Evolutionary conservation across 2,888 invertebrate genomes (phyloP).

Genomic region (Eupelmus urozonus): DNA sequence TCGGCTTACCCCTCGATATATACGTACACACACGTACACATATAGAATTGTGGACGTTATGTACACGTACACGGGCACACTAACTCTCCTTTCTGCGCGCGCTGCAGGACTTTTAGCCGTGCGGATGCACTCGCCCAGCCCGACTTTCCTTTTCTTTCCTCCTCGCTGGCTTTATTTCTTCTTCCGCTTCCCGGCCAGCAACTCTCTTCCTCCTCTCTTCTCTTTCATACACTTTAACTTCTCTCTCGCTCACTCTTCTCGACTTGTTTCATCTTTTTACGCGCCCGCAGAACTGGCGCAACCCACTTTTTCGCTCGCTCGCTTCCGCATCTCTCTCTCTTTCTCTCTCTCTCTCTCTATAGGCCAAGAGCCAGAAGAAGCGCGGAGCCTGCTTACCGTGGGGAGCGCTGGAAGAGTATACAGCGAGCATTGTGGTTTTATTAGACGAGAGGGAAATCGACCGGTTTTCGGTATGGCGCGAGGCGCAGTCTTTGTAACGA

Average conservation of each 20-base stretch:
- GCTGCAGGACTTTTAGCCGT: constrained; percentile 41
- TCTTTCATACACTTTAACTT: neutral
- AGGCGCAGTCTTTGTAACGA: neutral
- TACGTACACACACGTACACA: constrained; percentile 5
- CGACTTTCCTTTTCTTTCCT: neutral
- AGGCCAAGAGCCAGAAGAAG: constrained; percentile 56
- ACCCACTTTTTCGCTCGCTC: constrained; percentile 46
- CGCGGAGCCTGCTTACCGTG: too few species aligned
- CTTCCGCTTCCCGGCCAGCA: neutral
- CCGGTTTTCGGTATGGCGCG: neutral
- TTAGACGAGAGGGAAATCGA: constrained; percentile 63
- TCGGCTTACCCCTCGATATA: constrained; percentile 30
- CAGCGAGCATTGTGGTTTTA: constrained; percentile 64
- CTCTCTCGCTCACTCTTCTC: constrained; percentile 1
- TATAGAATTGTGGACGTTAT: constrained; percentile 19
- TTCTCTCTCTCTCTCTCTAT: constrained; percentile 52
- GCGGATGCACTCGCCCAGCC: constrained; percentile 29
- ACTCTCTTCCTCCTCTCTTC: constrained; percentile 1
- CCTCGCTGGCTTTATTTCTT: constrained; percentile 27
- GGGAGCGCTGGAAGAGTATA: constrained; percentile 12
- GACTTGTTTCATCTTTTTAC: constrained; percentile 41
- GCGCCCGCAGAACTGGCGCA: neutral
- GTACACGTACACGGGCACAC: too few species aligned
- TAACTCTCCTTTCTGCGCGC: constrained; percentile 47
- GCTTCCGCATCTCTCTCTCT: constrained; percentile 21